Evolutionary conservation across 2,888 invertebrate species (phyloP).

Genomic region (Sphaerophoria taeniata): DNA sequence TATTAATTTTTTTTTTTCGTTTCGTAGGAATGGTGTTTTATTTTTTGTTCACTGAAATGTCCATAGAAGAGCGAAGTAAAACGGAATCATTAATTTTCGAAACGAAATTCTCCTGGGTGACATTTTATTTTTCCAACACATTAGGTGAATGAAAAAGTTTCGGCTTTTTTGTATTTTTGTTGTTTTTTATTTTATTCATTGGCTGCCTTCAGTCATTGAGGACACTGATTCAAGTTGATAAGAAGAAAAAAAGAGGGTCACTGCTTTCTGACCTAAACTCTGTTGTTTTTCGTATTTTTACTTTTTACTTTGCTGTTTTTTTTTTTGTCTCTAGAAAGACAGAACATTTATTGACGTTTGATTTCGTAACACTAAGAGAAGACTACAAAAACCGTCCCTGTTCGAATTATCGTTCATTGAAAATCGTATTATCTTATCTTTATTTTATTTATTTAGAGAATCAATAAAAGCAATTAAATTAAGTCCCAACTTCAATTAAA

Average conservation of each 20-base stretch:
- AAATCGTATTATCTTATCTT: slow-evolving; percentile 17
- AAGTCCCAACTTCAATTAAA: slow-evolving; percentile 30
- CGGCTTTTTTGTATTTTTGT: background rate
- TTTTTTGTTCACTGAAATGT: slow-evolving; percentile 20
- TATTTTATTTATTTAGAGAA: slow-evolving; percentile 13
- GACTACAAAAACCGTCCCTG: background rate
- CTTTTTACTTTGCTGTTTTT: slow-evolving; percentile 7
- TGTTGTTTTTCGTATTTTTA: background rate
- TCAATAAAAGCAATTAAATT: slow-evolving; percentile 38
- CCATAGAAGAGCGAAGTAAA: slow-evolving; percentile 34
- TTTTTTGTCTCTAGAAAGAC: background rate
- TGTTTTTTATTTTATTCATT: slow-evolving; percentile 26
- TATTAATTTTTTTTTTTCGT: slow-evolving; percentile 9
- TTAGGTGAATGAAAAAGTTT: slow-evolving; percentile 57
- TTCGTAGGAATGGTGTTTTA: background rate
- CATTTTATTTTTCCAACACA: slow-evolving; percentile 48
- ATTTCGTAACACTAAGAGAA: background rate
- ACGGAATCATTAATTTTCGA: slow-evolving; percentile 55
- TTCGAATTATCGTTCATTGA: background rate
- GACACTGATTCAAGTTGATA: slow-evolving; percentile 65
- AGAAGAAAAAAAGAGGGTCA: slow-evolving; percentile 30
- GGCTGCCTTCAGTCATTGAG: slow-evolving; percentile 32
- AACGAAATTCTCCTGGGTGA: slow-evolving; percentile 37
- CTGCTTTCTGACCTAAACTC: slow-evolving; percentile 15
- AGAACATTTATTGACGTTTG: slow-evolving; percentile 17